phyloP scores from a whole-genome alignment of 1,140 invertebrate genomes.

The Hyles euphorbiae region DNA sequence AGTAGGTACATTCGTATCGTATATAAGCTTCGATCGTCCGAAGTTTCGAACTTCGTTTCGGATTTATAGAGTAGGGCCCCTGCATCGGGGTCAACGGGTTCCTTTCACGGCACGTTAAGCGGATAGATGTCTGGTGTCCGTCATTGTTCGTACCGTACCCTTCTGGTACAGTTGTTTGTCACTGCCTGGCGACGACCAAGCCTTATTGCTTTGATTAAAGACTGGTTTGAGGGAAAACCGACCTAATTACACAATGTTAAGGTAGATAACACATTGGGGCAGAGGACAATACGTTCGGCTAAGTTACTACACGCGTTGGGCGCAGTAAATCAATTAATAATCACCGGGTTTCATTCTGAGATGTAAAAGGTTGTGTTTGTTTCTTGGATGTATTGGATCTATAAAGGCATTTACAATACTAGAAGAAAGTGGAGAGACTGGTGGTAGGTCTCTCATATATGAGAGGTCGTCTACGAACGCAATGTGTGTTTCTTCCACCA shows the following conservation, averaged over 20 bases:
- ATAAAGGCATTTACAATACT: neutral
- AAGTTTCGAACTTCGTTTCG: too few species aligned
- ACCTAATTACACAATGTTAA: constrained; percentile 5
- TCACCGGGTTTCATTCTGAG: constrained; percentile 1
- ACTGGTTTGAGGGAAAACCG: neutral
- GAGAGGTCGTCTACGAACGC: too few species aligned
- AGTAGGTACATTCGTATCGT: too few species aligned
- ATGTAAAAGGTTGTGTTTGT: neutral
- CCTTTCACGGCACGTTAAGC: constrained; percentile 27
- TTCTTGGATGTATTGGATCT: too few species aligned
- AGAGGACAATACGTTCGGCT: constrained; percentile 16
- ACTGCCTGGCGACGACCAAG: constrained; percentile 13
- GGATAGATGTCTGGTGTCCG: constrained; percentile 25
- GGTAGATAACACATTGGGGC: neutral
- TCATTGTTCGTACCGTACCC: constrained; percentile 25
- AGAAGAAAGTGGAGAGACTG: too few species aligned
- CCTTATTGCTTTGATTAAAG: constrained; percentile 27
- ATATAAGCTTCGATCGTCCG: too few species aligned
- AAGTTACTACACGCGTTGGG: constrained; percentile 17
- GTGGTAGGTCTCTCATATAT: too few species aligned
- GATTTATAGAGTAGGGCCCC: too few species aligned
- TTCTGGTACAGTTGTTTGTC: constrained; percentile 23
- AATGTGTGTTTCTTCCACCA: too few species aligned
- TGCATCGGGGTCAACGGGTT: constrained; percentile 18
- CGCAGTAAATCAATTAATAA: constrained; percentile 26